Percentiles rank a stretch among this genome's conserved stretches.
Conservation (phyloP, 2,113 vertebrate genomes). For the Pteruthius melanotis region DNA sequence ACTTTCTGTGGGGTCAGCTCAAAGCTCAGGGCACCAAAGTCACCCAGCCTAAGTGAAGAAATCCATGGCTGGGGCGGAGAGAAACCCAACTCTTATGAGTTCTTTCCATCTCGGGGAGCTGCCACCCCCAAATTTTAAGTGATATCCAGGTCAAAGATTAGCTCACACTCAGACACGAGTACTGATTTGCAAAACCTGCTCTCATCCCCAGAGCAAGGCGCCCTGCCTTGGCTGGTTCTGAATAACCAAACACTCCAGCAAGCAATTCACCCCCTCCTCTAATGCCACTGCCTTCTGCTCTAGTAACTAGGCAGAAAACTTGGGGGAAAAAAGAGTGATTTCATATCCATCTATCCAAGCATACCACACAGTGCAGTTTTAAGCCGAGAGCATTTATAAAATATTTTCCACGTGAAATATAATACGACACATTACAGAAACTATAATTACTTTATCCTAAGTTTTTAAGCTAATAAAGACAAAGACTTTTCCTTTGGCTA, state of each 20-base stretch:
- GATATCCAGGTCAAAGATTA: not conserved
- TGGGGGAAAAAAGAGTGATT: not conserved
- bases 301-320: not conserved
- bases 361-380: not conserved
- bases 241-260: not conserved
- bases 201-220: not conserved
- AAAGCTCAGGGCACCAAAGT: not conserved
- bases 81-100: not conserved
- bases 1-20: not conserved
- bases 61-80: not conserved
- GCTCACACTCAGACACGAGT: not conserved
- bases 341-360: not conserved
- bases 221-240: not conserved
- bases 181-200: not conserved
- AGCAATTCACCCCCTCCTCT: not conserved
- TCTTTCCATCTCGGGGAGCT: not conserved
- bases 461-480: slow-evolving; percentile 11
- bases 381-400: not conserved
- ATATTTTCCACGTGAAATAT: not conserved
- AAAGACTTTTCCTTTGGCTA: slow-evolving; percentile 15
- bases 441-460: not conserved
- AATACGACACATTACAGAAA: not conserved
- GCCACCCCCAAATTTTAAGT: not conserved
- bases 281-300: not conserved
- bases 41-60: accelerated